Base-by-base conservation (phyloP, 2,888 invertebrate genomes). In the Lasioglossum marginatum region DNA sequence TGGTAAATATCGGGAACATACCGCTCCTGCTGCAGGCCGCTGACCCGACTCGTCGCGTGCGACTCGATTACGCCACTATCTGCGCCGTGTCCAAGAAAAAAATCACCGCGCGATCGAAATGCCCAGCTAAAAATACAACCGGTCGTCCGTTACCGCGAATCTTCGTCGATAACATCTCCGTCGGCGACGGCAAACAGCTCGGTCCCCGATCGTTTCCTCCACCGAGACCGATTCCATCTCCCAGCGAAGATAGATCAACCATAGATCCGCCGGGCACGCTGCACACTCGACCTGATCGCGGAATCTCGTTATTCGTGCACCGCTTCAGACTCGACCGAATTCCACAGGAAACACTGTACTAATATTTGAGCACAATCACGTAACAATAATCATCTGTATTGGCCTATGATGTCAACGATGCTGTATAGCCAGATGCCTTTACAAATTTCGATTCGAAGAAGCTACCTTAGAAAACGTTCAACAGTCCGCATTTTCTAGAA, bases 31-130 rank as follows among this genome's bases (percentile, higher is more conserved):
- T 19, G 81, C 79, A 87, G 89, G 89, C 85, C 89, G 85, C 70
- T 85, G 89, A 88, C 89, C 88, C 87, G 83, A 37, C 81, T 77
- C 81, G 88, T 88, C 88, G 81, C 85, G 88, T 88, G 88, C 77
- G 73, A 81, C 82, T 76, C 81, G 88, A 71, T 81, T 77, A 76
- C 86, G 77, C 68, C 80, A 81, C 86, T 89, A 85, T 87, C 88
- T 80, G 6, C 34, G 12, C 60, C 77, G 16, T 73, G 72, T 79
- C 72, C 84, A 84, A 85, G 79, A 84, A 86, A 89, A 68, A 87
- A 83, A 82, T 83, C 81, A 76, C 77, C 52, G 85, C 79, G 77
- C 89, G 88, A 89, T 90, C 85, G 72, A 88, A 85, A 88, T 77
- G 75, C 57, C n/a, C 66, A 78, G 68, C 76, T 85, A 85, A 79